Conservation (phyloP, 1,140 invertebrate species). For the Heliconius eleuchia region DNA sequence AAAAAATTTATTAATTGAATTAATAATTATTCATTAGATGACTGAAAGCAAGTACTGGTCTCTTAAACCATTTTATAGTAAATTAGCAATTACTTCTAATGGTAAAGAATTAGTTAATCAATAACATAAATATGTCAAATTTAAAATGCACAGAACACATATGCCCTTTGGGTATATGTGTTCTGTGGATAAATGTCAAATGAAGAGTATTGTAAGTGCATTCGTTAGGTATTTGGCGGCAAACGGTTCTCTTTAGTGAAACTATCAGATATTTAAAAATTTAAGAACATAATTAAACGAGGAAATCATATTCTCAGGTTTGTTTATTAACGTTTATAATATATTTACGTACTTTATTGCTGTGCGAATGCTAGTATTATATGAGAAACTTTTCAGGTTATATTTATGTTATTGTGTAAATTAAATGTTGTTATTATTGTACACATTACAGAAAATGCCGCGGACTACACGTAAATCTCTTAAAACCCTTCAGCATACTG, state of each 20-base stretch:
- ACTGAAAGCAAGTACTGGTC: too few species aligned
- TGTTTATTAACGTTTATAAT: background rate
- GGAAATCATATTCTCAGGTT: background rate
- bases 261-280: background rate
- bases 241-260: background rate
- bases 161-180: too few species aligned
- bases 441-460: slow-evolving; percentile 49
- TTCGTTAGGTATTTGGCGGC: background rate
- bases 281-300: background rate
- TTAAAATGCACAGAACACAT: too few species aligned
- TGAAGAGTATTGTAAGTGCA: background rate
- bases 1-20: too few species aligned
- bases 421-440: slow-evolving; percentile 7
- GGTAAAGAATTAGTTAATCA: too few species aligned
- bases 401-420: slow-evolving; percentile 7
- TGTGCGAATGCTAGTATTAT: background rate
- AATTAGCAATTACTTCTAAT: too few species aligned
- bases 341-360: background rate
- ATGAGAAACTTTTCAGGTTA: slow-evolving; percentile 15
- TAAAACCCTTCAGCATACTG: slow-evolving; percentile 84
- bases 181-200: background rate
- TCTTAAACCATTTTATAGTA: too few species aligned
- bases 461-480: slow-evolving; percentile 81
- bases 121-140: too few species aligned
- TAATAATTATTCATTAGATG: too few species aligned